Percentiles rank a stretch among this genome's conserved stretches.
Conservation (phyloP, 2,888 invertebrate genomes). For the Pseudococcus viburni region DNA sequence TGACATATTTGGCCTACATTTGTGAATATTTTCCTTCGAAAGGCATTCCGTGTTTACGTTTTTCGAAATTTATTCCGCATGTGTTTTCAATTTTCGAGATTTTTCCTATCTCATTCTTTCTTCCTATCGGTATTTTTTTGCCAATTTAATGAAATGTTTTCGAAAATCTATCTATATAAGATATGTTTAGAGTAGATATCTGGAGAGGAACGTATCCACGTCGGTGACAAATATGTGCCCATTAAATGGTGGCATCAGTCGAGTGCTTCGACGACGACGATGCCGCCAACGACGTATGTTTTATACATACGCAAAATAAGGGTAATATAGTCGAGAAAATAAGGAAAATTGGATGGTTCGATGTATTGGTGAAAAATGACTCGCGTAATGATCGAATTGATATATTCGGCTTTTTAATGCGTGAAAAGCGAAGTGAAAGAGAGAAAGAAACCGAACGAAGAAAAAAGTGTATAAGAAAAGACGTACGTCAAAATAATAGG, state of each 20-base stretch:
- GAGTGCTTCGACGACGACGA: slow-evolving; percentile 31
- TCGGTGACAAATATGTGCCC: slow-evolving; percentile 29
- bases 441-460: not conserved
- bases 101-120: not conserved
- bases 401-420: slow-evolving; percentile 40
- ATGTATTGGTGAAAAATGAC: slow-evolving; percentile 37
- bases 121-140: not conserved
- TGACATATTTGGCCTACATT: not conserved
- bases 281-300: not conserved
- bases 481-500: slow-evolving; percentile 44
- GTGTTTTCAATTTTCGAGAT: slow-evolving; percentile 11
- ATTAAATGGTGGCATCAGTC: slow-evolving; percentile 28
- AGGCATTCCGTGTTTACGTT: not conserved
- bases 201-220: not conserved
- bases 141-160: slow-evolving; percentile 25
- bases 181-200: not conserved
- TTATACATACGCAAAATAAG: not conserved
- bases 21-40: not conserved
- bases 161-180: not conserved
- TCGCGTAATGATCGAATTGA: slow-evolving; percentile 44
- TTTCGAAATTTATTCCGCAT: not conserved
- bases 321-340: slow-evolving; percentile 26
- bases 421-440: not conserved
- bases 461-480: slow-evolving; percentile 1
- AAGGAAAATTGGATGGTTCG: slow-evolving; percentile 44